Evolutionary conservation across 2,888 invertebrate genomes (phyloP).

Genomic region (Drosophila cognata): DNA sequence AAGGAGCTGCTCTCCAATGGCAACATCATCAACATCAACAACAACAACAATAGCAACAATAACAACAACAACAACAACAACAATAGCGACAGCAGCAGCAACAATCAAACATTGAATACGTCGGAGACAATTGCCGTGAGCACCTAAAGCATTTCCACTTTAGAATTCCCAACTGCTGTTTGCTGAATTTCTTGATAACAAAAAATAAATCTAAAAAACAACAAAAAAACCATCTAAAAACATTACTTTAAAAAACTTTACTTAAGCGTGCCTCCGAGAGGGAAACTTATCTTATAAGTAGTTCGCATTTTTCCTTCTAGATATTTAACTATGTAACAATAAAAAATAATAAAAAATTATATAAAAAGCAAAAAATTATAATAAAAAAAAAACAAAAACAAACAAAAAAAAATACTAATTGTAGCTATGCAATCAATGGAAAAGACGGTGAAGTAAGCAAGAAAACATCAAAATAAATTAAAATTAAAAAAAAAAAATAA

Average conservation of each 20-base stretch:
- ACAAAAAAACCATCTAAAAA: constrained; percentile 19
- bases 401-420: constrained; percentile 34
- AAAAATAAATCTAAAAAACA: neutral
- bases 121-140: constrained; percentile 51
- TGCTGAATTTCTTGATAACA: constrained; percentile 3
- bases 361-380: constrained; percentile 2
- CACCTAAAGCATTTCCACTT: constrained; percentile 30
- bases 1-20: constrained; percentile 56
- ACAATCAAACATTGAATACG: constrained; percentile 29
- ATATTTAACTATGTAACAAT: constrained; percentile 37
- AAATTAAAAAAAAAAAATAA: neutral
- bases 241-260: constrained; percentile 72
- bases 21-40: constrained; percentile 51
- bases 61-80: constrained; percentile 45
- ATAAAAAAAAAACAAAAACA: neutral
- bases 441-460: constrained; percentile 76
- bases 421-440: constrained; percentile 80
- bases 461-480: constrained; percentile 25
- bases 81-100: constrained; percentile 38
- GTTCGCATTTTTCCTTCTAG: constrained; percentile 68
- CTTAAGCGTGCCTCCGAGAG: constrained; percentile 81
- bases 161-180: neutral
- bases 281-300: constrained; percentile 70
- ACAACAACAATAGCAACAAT: constrained; percentile 44
- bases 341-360: constrained; percentile 6